Evolutionary conservation across 2,113 vertebrate genomes (phyloP).

Genomic region (Callipepla californica): DNA sequence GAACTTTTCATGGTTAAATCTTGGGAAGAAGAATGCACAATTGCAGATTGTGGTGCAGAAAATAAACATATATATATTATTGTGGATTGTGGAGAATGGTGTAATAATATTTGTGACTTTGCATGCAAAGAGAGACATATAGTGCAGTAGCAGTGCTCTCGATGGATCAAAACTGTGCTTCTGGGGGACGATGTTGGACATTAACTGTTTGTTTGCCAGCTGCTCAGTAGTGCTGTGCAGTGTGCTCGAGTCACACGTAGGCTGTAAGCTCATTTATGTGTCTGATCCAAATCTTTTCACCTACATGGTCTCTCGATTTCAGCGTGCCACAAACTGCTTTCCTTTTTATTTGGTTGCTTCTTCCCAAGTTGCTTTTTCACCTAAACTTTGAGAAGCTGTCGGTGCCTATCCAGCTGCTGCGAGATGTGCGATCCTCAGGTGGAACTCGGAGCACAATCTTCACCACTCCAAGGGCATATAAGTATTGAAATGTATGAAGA

Average conservation of each 20-base stretch:
- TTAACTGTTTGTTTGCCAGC: not conserved
- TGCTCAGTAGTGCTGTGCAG: not conserved
- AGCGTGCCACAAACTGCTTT: not conserved
- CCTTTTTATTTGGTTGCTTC: not conserved
- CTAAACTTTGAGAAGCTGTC: not conserved
- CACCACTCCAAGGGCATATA: slow-evolving; percentile 38
- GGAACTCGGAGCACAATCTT: not conserved
- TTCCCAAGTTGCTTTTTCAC: not conserved
- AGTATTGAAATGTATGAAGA: slow-evolving; percentile 64
- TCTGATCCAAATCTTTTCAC: not conserved
- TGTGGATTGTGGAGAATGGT: not conserved
- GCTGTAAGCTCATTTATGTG: not conserved
- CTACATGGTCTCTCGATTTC: not conserved
- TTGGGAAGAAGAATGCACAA: not conserved
- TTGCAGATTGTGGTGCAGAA: not conserved
- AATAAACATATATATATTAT: not conserved
- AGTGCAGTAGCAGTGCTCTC: not conserved
- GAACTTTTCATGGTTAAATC: not conserved
- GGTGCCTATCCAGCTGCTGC: not conserved
- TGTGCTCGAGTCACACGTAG: rapidly evolving
- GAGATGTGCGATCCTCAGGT: not conserved
- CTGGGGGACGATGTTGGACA: not conserved
- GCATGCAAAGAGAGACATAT: not conserved
- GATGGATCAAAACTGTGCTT: not conserved
- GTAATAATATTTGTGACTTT: not conserved